phyloP scores from a whole-genome alignment of 2,888 invertebrate species.

The Cheilosia vernalis region DNA sequence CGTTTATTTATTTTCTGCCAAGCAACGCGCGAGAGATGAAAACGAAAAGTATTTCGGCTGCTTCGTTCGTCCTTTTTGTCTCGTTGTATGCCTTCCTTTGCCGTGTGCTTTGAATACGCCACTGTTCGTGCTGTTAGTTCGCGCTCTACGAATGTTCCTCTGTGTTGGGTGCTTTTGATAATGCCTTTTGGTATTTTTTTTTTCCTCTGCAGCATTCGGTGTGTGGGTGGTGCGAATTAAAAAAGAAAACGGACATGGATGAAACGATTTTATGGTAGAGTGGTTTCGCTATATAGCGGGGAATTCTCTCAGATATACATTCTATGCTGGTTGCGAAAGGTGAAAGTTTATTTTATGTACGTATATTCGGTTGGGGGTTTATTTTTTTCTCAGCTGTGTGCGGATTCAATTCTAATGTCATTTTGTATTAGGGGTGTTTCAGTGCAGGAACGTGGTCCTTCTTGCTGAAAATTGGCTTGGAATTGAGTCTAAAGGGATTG shows the following conservation, averaged over 20 bases:
- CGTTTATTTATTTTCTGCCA: slow-evolving; percentile 33
- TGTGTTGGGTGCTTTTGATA: slow-evolving; percentile 30
- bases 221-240: slow-evolving; percentile 28
- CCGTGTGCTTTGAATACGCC: slow-evolving; percentile 58
- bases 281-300: slow-evolving; percentile 26
- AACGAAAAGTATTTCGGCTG: slow-evolving; percentile 70
- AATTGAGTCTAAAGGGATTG: no score
- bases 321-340: slow-evolving; percentile 20
- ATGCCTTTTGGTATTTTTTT: slow-evolving; percentile 45
- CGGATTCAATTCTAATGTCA: background rate
- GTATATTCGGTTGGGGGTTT: slow-evolving; percentile 3
- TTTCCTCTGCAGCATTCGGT: slow-evolving; percentile 42
- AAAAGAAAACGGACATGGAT: slow-evolving; percentile 26
- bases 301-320: slow-evolving; percentile 1
- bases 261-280: slow-evolving; percentile 51
- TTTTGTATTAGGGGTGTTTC: background rate
- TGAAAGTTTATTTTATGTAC: slow-evolving; percentile 45
- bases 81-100: slow-evolving; percentile 51
- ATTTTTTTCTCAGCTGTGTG: background rate
- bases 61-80: slow-evolving; percentile 56
- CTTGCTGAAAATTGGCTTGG: no score
- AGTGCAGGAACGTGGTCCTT: no score
- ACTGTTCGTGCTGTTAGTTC: slow-evolving; percentile 31
- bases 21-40: slow-evolving; percentile 63
- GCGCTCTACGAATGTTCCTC: slow-evolving; percentile 2